Conservation (phyloP, 64 coral and sea anemone genomes). For the Porites australiensis region DNA sequence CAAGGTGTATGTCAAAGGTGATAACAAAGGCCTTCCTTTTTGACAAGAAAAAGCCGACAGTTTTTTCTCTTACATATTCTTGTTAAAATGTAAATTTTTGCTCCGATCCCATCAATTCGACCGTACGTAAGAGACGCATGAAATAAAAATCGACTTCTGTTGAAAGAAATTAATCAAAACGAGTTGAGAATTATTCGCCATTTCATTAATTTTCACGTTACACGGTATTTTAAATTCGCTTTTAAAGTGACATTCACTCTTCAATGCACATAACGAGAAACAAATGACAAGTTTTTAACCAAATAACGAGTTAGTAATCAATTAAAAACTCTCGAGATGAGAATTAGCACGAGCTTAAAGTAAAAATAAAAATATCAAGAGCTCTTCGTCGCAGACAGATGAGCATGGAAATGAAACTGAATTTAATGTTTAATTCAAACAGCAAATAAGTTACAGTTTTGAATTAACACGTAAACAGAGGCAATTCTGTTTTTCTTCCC, state of each 20-base stretch:
- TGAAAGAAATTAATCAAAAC: background rate
- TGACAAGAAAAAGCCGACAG: background rate
- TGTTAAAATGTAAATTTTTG: slow-evolving; percentile 6
- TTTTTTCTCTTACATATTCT: background rate
- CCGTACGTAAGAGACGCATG: too few relatives aligned
- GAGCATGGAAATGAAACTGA: slow-evolving; percentile 20
- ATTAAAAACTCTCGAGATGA: slow-evolving; percentile 16
- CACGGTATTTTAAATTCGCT: slow-evolving; percentile 24
- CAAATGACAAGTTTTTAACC: background rate
- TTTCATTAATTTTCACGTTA: background rate
- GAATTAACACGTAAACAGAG: slow-evolving; percentile 34
- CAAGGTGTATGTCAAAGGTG: slow-evolving; percentile 42
- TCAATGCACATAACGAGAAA: slow-evolving; percentile 4
- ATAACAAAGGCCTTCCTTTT: slow-evolving; percentile 63
- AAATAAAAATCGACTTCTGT: background rate
- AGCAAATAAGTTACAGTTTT: slow-evolving; percentile 15
- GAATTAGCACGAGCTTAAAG: background rate
- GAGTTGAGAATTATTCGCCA: background rate
- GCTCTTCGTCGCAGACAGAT: background rate
- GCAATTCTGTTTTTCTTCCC: background rate
- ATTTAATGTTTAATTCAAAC: slow-evolving; percentile 17
- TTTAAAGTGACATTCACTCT: slow-evolving; percentile 37
- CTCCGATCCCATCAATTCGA: background rate
- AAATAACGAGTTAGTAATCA: slow-evolving; percentile 40
- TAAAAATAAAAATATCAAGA: background rate